Conservation (phyloP, 1,140 invertebrate genomes). For the Apis dorsata region DNA sequence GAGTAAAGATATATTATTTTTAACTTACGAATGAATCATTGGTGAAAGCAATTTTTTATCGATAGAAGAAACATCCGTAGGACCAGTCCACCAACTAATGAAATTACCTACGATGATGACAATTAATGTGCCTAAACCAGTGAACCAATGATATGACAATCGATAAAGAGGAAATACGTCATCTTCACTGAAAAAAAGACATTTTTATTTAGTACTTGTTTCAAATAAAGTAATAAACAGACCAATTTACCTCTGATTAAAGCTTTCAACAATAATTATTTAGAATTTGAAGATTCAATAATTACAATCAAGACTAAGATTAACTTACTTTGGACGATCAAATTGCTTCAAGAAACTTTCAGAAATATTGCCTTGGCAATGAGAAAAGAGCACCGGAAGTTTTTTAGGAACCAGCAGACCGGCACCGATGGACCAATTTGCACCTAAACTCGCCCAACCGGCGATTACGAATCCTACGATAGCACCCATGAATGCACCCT, state of each 20-base stretch:
- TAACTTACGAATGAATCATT: conserved; percentile 79
- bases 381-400: conserved; percentile 68
- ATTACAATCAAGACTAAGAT: not conserved
- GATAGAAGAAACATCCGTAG: conserved; percentile 80
- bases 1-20: not conserved
- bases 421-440: conserved; percentile 70
- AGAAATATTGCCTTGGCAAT: conserved; percentile 71
- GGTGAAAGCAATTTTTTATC: conserved; percentile 84
- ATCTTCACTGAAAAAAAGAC: conserved; percentile 69
- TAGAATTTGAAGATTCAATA: conserved; percentile 1
- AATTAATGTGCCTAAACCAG: conserved; percentile 83
- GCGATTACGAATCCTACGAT: conserved; percentile 71
- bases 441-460: conserved; percentile 74
- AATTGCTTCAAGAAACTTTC: conserved; percentile 71
- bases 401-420: conserved; percentile 71
- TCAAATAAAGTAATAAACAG: not conserved
- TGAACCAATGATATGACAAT: conserved; percentile 89
- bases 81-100: conserved; percentile 85
- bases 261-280: not conserved
- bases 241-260: not conserved
- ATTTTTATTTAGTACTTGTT: not conserved
- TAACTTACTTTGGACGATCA: conserved; percentile 66
- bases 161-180: conserved; percentile 86
- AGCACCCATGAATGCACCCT: conserved; percentile 75
- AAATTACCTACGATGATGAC: conserved; percentile 85